Conservation (phyloP, 2,888 invertebrate genomes). For the Coleophora flavipennella region DNA sequence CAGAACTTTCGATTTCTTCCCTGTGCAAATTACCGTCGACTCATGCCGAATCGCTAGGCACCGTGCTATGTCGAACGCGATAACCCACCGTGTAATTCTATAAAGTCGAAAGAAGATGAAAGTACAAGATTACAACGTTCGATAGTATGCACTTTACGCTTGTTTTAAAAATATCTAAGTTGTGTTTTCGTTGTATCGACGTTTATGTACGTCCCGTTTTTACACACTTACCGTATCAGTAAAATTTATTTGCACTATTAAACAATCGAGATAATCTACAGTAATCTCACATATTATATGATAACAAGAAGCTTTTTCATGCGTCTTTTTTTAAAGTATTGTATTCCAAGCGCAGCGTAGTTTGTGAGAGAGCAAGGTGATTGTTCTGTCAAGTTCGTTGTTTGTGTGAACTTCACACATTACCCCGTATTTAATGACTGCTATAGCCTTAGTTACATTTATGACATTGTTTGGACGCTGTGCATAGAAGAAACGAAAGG, state of each 20-base stretch:
- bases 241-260: background rate
- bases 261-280: background rate
- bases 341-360: constrained; percentile 5
- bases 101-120: constrained; percentile 39
- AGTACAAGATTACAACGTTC: constrained; percentile 26
- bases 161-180: too few species aligned
- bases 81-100: constrained; percentile 47
- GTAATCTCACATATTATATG: too few species aligned
- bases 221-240: too few species aligned
- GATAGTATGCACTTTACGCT: too few species aligned
- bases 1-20: constrained; percentile 29
- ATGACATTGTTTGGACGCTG: too few species aligned
- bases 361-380: constrained; percentile 49
- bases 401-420: constrained; percentile 46
- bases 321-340: too few species aligned
- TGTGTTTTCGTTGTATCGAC: too few species aligned
- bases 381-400: constrained; percentile 46
- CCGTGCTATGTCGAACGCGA: constrained; percentile 37
- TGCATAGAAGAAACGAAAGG: background rate
- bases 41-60: constrained; percentile 32
- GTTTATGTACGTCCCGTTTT: background rate
- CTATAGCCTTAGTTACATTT: constrained; percentile 35
- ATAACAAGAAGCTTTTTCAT: too few species aligned
- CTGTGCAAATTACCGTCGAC: constrained; percentile 25
- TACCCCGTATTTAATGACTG: constrained; percentile 20